Percentiles rank a stretch among this genome's conserved stretches.
Conservation (phyloP, 1,140 invertebrate species). For the Laupala kohalensis region DNA sequence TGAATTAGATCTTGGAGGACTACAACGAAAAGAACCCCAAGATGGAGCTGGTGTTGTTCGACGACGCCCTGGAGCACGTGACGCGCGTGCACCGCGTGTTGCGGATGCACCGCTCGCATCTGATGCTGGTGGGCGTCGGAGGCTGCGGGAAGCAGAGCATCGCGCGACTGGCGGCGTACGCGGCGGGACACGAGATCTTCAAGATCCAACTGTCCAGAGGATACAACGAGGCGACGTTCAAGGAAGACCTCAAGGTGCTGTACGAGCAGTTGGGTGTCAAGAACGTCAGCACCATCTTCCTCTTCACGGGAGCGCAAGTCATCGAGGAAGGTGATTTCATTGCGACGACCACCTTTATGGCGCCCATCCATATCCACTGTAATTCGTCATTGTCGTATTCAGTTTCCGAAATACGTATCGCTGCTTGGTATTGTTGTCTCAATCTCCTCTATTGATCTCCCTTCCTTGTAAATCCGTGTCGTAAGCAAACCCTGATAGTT, state of each 20-base stretch:
- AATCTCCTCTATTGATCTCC: too few species aligned
- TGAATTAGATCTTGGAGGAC: conserved; percentile 60
- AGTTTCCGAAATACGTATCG: too few species aligned
- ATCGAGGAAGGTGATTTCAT: conserved; percentile 24
- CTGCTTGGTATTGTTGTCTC: too few species aligned
- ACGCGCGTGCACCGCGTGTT: conserved; percentile 71
- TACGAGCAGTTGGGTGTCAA: conserved; percentile 64
- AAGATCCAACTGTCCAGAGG: conserved; percentile 68
- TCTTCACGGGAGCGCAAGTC: conserved; percentile 70
- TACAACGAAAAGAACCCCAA: conserved; percentile 55
- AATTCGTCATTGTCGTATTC: too few species aligned
- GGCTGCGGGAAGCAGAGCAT: conserved; percentile 72
- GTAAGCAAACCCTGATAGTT: too few species aligned
- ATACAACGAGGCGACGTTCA: conserved; percentile 67
- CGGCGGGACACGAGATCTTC: conserved; percentile 66
- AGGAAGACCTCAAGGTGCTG: conserved; percentile 70
- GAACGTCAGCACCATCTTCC: conserved; percentile 63
- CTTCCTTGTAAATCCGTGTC: too few species aligned
- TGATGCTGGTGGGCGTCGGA: conserved; percentile 71
- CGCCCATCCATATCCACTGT: too few species aligned
- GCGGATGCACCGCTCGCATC: conserved; percentile 70
- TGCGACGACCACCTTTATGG: too few species aligned
- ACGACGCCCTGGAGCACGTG: conserved; percentile 79
- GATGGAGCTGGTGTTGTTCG: conserved; percentile 72
- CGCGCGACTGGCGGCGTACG: conserved; percentile 54